Evolutionary conservation across 2,797 vertebrate species (phyloP).

Genomic region (Podarcis siculus): DNA sequence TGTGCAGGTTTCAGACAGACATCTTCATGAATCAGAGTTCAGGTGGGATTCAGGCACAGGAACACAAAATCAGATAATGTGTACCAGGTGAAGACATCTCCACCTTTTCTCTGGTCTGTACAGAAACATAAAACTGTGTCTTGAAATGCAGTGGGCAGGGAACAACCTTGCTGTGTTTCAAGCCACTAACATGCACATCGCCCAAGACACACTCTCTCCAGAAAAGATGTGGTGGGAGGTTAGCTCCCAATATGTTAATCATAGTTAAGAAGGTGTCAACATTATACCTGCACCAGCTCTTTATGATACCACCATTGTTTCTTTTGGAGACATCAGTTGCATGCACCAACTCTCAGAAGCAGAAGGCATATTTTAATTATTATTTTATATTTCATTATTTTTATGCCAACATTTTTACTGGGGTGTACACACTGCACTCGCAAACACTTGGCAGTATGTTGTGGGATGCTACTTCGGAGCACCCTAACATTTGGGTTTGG

Average conservation of each 20-base stretch:
- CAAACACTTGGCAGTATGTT: not conserved
- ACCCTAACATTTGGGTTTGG: not conserved
- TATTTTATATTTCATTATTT: not conserved
- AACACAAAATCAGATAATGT: too few relatives aligned
- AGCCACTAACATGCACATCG: too few relatives aligned
- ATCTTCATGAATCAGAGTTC: not conserved
- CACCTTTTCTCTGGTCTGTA: too few relatives aligned
- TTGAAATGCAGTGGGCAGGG: too few relatives aligned
- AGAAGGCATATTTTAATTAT: not conserved
- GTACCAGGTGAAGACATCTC: too few relatives aligned
- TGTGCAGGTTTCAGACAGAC: not conserved
- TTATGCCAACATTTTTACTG: not conserved
- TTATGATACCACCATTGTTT: not conserved
- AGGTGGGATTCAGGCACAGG: too few relatives aligned
- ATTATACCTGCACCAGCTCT: not conserved
- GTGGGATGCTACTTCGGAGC: too few relatives aligned
- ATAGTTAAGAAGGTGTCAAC: not conserved
- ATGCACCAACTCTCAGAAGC: not conserved
- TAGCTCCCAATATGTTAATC: not conserved
- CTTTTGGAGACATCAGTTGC: too few relatives aligned
- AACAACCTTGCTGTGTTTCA: too few relatives aligned
- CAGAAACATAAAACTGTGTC: too few relatives aligned
- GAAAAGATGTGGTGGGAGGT: not conserved
- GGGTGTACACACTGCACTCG: not conserved
- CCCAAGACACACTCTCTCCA: not conserved